These are phyloP conservation scores for Holotrichia oblita DNA, from an alignment of 1,140 invertebrate genomes.

Conservation along the genomic window DNA sequence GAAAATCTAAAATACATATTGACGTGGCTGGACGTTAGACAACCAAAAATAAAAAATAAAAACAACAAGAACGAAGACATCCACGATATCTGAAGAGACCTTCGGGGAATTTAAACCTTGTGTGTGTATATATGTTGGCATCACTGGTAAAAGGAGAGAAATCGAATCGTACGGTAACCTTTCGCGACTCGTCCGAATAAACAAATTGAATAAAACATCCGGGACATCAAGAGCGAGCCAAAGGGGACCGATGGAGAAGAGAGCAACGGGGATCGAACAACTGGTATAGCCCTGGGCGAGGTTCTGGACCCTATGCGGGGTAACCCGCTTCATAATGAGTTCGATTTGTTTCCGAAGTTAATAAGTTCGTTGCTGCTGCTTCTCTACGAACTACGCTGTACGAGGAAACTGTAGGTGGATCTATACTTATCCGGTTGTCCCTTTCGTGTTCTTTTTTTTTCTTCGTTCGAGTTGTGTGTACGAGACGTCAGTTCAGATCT, in stretches of 20 bases:
- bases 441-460: too few species aligned
- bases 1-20: background rate
- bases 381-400: too few species aligned
- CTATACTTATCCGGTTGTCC: too few species aligned
- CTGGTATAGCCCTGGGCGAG: background rate
- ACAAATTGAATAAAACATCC: slow-evolving; percentile 37
- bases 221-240: background rate
- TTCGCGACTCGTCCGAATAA: slow-evolving; percentile 29
- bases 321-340: slow-evolving; percentile 3
- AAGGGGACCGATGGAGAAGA: background rate
- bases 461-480: background rate
- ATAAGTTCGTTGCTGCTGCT: slow-evolving; percentile 9
- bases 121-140: background rate
- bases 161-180: slow-evolving; percentile 34
- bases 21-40: background rate
- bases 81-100: background rate
- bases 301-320: background rate
- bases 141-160: background rate
- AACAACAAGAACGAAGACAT: background rate
- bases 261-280: background rate
- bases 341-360: slow-evolving; percentile 27
- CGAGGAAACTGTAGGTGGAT: too few species aligned
- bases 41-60: background rate
- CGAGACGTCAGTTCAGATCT: too few species aligned
- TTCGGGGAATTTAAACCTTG: slow-evolving; percentile 9